These are phyloP conservation scores for Phymorhynchus buccinoides DNA, from an alignment of 1,140 invertebrate genomes.

Conservation along the genomic window DNA sequence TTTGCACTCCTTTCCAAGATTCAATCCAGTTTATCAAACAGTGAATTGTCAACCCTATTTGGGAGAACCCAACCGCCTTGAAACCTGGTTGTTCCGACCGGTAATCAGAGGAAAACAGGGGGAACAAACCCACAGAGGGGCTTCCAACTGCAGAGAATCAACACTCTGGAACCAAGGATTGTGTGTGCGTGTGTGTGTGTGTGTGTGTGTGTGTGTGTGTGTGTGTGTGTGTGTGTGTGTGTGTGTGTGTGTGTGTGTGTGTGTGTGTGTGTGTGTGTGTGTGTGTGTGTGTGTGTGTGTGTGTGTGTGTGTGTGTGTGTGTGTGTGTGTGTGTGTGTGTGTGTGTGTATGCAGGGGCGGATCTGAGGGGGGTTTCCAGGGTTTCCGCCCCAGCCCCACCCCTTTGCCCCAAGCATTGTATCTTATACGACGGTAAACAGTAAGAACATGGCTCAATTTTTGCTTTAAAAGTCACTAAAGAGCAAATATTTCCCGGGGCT, in stretches of 20 bases:
- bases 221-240: conserved; percentile 1
- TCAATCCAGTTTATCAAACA: background rate
- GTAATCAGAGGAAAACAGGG: background rate
- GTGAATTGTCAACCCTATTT: background rate
- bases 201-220: conserved; percentile 24
- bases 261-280: background rate
- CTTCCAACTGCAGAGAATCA: too few relatives aligned
- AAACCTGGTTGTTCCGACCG: background rate
- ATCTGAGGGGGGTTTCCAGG: too few relatives aligned
- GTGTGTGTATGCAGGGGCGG: too few relatives aligned
- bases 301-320: background rate
- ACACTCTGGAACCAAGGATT: background rate
- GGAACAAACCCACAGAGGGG: too few relatives aligned
- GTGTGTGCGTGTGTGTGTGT: background rate
- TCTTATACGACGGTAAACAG: too few relatives aligned
- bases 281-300: background rate
- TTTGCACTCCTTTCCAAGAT: background rate
- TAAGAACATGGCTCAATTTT: too few relatives aligned
- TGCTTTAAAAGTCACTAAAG: background rate
- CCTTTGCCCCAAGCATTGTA: too few relatives aligned
- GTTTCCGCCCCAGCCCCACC: too few relatives aligned
- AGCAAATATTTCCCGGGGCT: background rate
- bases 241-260: background rate
- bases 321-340: background rate
- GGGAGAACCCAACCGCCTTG: too few relatives aligned